Conservation (phyloP, 2,797 vertebrate genomes). For the Hippoglossus hippoglossus region DNA sequence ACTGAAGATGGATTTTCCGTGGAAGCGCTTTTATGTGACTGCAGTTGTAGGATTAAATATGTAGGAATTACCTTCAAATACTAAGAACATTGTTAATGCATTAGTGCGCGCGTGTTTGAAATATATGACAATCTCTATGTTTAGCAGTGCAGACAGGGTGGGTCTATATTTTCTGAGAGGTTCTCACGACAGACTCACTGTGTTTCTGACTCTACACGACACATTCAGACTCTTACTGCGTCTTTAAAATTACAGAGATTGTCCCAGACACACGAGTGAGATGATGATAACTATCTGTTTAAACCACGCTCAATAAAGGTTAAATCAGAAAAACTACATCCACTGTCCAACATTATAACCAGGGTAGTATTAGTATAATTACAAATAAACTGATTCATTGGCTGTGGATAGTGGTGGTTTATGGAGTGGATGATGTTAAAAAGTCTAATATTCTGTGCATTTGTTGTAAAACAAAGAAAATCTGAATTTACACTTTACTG, state of each 20-base stretch:
- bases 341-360: neutral
- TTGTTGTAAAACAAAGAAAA: neutral
- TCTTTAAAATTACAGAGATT: neutral
- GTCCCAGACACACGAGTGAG: neutral
- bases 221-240: neutral
- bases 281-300: constrained; percentile 2
- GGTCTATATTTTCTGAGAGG: constrained; percentile 23
- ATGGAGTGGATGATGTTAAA: neutral
- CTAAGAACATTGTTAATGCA: constrained; percentile 76
- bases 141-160: constrained; percentile 38
- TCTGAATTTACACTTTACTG: neutral
- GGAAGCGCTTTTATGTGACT: constrained; percentile 37
- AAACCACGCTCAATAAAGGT: neutral
- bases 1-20: constrained; percentile 28
- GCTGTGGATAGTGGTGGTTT: neutral
- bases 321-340: constrained; percentile 3
- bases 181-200: constrained; percentile 6
- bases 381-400: neutral
- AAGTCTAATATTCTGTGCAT: neutral
- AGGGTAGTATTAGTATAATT: too few relatives aligned
- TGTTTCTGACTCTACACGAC: constrained; percentile 13
- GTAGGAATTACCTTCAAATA: constrained; percentile 60
- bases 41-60: constrained; percentile 66
- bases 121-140: constrained; percentile 53
- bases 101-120: constrained; percentile 58